These are phyloP conservation scores for Halocaridina rubra DNA, from an alignment of 2,888 invertebrate species.

Conservation along the genomic window DNA sequence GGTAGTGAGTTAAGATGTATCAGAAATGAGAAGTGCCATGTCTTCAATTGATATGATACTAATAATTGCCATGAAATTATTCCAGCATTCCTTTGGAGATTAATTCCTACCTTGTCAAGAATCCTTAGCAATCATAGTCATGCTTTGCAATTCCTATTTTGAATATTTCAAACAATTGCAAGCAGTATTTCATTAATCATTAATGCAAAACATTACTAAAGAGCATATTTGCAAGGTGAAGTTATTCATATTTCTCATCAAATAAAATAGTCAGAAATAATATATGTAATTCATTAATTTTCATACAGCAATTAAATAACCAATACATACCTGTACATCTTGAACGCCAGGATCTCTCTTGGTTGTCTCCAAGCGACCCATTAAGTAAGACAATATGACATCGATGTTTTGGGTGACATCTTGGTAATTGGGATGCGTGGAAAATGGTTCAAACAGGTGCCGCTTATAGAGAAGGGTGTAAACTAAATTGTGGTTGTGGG, in stretches of 20 bases:
- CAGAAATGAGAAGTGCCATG: no score
- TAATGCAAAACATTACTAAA: neutral
- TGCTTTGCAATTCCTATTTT: no score
- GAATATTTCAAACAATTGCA: no score
- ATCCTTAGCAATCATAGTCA: no score
- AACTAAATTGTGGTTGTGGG: constrained; percentile 90
- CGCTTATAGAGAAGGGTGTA: constrained; percentile 95
- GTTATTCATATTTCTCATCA: no score
- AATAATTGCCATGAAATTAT: no score
- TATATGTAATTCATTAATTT: neutral
- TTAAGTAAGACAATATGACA: constrained; percentile 75
- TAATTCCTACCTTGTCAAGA: no score
- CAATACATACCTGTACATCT: constrained; percentile 52
- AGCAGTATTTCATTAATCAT: neutral
- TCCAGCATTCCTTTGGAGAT: no score
- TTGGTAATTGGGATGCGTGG: constrained; percentile 89
- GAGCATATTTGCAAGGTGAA: no score
- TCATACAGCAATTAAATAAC: no score
- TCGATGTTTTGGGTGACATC: constrained; percentile 95
- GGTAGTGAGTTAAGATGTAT: no score
- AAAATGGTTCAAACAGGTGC: constrained; percentile 87
- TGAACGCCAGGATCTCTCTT: constrained; percentile 58
- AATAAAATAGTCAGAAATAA: neutral
- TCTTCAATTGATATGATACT: no score
- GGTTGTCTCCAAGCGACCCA: constrained; percentile 58